Evolutionary conservation across 2,113 vertebrate genomes (phyloP).

Genomic region (Hippocampus zosterae): DNA sequence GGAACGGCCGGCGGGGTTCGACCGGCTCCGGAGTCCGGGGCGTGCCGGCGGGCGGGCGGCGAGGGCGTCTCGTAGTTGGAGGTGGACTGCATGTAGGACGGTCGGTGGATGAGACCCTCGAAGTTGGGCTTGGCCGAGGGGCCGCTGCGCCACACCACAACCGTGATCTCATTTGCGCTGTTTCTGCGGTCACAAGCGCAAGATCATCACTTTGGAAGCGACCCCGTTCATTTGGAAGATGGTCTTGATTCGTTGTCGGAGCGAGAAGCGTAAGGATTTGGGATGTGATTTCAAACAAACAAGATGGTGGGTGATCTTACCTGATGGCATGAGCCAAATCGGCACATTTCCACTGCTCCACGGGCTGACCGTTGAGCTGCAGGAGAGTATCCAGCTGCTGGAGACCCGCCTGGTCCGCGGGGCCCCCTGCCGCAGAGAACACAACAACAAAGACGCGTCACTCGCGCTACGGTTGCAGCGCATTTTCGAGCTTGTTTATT

Average conservation of each 20-base stretch:
- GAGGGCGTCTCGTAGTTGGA: slow-evolving; percentile 78
- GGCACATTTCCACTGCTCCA: slow-evolving; percentile 94
- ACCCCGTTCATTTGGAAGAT: background rate
- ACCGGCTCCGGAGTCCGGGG: slow-evolving; percentile 52
- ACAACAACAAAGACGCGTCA: slow-evolving; percentile 2
- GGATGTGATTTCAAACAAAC: background rate
- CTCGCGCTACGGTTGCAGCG: background rate
- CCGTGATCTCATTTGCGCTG: slow-evolving; percentile 82
- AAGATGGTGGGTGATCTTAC: slow-evolving; percentile 53
- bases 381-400: slow-evolving; percentile 87
- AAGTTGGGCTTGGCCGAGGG: slow-evolving; percentile 78
- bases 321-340: slow-evolving; percentile 91
- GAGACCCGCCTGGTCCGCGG: slow-evolving; percentile 87
- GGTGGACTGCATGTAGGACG: slow-evolving; percentile 79
- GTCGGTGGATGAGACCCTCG: slow-evolving; percentile 78
- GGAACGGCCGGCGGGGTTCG: slow-evolving; percentile 72
- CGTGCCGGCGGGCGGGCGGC: slow-evolving; percentile 73
- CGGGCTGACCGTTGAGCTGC: slow-evolving; percentile 86
- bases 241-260: background rate
- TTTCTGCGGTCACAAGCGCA: slow-evolving; percentile 69
- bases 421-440: slow-evolving; percentile 75
- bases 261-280: background rate
- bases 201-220: background rate
- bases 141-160: slow-evolving; percentile 87
- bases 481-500: background rate